Conservation (phyloP, 2,113 vertebrate genomes). For the Gobiocypris rarus region DNA sequence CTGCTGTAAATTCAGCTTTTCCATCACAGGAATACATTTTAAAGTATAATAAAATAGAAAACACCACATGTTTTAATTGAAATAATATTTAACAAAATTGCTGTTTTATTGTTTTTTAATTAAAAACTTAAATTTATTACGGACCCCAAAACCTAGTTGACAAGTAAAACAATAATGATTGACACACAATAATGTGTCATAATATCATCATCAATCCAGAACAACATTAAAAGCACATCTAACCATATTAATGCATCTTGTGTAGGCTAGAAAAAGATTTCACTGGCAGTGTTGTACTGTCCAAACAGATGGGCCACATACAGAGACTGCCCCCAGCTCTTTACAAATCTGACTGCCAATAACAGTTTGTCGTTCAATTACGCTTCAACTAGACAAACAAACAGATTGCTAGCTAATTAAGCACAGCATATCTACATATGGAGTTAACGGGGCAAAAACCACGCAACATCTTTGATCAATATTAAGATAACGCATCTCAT, state of each 20-base stretch:
- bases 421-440: constrained; percentile 59
- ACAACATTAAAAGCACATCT: background rate
- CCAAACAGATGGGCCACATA: constrained; percentile 78
- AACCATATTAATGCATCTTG: constrained; percentile 18
- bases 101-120: background rate
- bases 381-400: constrained; percentile 74
- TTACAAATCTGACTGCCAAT: constrained; percentile 75
- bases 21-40: background rate
- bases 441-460: constrained; percentile 59
- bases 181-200: background rate
- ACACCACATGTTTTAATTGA: background rate
- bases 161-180: background rate
- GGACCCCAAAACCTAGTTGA: background rate
- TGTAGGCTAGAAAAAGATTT: constrained; percentile 57
- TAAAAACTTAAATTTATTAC: too few species aligned
- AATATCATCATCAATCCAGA: background rate
- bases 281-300: constrained; percentile 67
- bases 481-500: constrained; percentile 35
- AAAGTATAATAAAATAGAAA: background rate
- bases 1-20: background rate
- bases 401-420: constrained; percentile 72
- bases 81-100: background rate
- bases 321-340: constrained; percentile 70
- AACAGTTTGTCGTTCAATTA: constrained; percentile 77
- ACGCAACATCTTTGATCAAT: constrained; percentile 44